Evolutionary conservation across 2,888 invertebrate genomes (phyloP), one percentile per base, ranked within the genome.

Genomic region (Lasiommata megera): DNA sequence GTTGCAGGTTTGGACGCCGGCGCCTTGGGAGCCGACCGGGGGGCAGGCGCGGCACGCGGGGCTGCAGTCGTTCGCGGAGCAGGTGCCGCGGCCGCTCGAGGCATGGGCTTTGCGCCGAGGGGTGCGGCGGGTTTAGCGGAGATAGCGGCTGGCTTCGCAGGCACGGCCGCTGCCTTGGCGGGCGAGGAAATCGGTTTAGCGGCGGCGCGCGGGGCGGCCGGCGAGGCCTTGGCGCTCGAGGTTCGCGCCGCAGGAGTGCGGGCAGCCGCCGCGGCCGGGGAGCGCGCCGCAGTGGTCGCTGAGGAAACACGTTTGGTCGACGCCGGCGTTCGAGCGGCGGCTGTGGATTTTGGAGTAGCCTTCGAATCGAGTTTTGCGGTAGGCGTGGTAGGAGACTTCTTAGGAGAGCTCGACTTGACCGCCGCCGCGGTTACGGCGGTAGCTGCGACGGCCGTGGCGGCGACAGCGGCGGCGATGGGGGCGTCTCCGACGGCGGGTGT

Each of bases 401-500:
- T 76, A 3, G 62, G 60, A 0, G 65, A 61, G 3, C 43, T 61
- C 12, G 70, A 64, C 16, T 68, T 74, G 8, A 72, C 73, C 5
- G 71, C 73, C 1, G 66, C 77, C 0, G 63, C 73, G 1, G 67
- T 74, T 29, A 68, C 73, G n/a, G 71, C 77, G 34, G 67, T 73
- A n/a, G 70, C 77, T 7, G 79, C 76, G 40, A 76, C 73, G 51
- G 79, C 79, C 41, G 73, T 73, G n/a, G 73, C 71, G 14, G 74
- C 78, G 14, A 75, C 73, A 11, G 72, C 73, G 14, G 74, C 78
- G 11, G 74, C 68, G 11, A 62, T 66, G 43, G 60, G 55, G 43
- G 61, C 64, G 58, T 78, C 78, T 28, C 72, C 78, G 56, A 69
- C 69, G 11, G 76, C 74, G 36, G 79, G 76, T 11, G 78, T 71